These are phyloP conservation scores for Palythoa heliodiscus DNA, from an alignment of 92 coral and sea anemone species.

Conservation along the genomic window DNA sequence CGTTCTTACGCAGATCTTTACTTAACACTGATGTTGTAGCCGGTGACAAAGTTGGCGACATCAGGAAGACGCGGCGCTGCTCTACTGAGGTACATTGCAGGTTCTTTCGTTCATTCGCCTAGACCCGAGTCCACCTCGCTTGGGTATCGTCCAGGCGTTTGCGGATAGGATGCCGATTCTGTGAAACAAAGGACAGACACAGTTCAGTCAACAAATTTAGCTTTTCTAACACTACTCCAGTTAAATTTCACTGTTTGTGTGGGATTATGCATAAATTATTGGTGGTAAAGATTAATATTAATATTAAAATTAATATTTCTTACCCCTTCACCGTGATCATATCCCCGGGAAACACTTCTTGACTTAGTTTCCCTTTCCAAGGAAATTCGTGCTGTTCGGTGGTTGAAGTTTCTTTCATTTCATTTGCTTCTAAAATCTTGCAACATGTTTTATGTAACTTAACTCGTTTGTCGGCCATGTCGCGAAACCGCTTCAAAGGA, in stretches of 20 bases:
- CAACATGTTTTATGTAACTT: background rate
- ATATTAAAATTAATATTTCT: too few species aligned
- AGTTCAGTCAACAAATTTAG: too few species aligned
- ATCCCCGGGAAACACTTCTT: background rate
- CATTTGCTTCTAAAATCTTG: background rate
- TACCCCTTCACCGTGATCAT: background rate
- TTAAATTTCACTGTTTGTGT: too few species aligned
- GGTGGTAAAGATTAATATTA: too few species aligned
- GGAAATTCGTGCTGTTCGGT: background rate
- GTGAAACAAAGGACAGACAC: background rate
- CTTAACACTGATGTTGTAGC: too few species aligned
- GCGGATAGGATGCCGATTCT: background rate
- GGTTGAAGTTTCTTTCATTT: background rate
- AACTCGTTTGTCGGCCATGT: conserved; percentile 30
- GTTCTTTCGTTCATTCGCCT: background rate
- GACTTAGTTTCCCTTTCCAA: background rate
- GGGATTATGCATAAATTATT: too few species aligned
- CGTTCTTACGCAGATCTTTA: too few species aligned
- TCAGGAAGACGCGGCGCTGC: background rate
- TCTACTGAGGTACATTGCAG: background rate
- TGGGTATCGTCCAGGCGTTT: background rate
- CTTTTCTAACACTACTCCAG: too few species aligned
- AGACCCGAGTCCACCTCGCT: conserved; percentile 6
- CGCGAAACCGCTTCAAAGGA: conserved; percentile 42
- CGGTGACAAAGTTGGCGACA: too few species aligned